These are phyloP conservation scores for Apolygus lucorum DNA, from an alignment of 1,140 invertebrate genomes.

Conservation along the genomic window DNA sequence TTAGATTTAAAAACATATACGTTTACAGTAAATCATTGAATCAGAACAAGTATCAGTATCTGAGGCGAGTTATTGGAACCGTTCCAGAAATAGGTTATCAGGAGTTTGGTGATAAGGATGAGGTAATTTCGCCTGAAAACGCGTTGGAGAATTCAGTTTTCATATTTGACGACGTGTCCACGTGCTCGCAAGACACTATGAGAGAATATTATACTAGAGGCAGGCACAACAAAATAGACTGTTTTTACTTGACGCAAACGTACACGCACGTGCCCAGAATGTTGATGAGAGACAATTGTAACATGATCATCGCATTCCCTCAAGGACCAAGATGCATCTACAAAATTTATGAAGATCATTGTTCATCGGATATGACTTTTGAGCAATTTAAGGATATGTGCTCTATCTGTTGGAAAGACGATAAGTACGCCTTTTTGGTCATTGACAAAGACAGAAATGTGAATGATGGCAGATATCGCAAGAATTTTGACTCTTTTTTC, in stretches of 20 bases:
- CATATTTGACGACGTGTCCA: constrained; percentile 40
- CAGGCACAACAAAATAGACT: constrained; percentile 37
- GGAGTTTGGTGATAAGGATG: constrained; percentile 31
- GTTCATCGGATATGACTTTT: constrained; percentile 17
- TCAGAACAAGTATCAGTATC: constrained; percentile 36
- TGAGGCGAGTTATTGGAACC: constrained; percentile 30
- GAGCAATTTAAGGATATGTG: constrained; percentile 14
- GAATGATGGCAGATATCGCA: constrained; percentile 35
- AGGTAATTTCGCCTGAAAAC: constrained; percentile 34
- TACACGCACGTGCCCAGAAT: constrained; percentile 39
- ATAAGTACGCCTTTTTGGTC: constrained; percentile 34
- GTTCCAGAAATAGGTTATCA: constrained; percentile 32
- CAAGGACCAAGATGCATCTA: constrained; percentile 14
- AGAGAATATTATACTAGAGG: constrained; percentile 39
- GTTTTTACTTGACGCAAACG: constrained; percentile 38
- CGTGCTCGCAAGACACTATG: constrained; percentile 38
- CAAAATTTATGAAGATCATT: constrained; percentile 24
- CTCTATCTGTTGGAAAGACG: neutral
- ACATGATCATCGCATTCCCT: constrained; percentile 34
- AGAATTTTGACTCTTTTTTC: constrained; percentile 34
- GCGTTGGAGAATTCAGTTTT: constrained; percentile 35
- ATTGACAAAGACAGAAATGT: constrained; percentile 36
- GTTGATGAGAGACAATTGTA: constrained; percentile 39
- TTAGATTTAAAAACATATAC: constrained; percentile 38
- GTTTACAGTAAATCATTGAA: constrained; percentile 35